phyloP scores from a whole-genome alignment of 1,140 invertebrate species.

The Grapholita molesta region DNA sequence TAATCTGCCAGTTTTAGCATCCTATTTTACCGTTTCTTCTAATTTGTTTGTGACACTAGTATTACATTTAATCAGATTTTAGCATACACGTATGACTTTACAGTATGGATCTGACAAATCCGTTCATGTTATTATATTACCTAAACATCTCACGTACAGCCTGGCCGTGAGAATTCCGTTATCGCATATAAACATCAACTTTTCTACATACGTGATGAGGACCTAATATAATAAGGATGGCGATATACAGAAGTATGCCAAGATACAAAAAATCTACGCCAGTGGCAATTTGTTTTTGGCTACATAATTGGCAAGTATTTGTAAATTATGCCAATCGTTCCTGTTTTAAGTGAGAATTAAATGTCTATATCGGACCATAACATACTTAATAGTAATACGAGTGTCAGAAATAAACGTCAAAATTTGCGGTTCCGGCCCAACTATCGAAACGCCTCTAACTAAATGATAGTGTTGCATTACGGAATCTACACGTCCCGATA shows the following conservation, averaged over 20 bases:
- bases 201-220: neutral
- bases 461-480: too few species aligned
- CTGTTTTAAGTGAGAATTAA: too few species aligned
- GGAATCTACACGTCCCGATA: too few species aligned
- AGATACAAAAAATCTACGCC: neutral
- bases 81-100: neutral
- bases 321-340: neutral
- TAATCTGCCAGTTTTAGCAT: too few species aligned
- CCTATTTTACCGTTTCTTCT: neutral
- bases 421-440: too few species aligned
- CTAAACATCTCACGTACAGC: constrained; percentile 10
- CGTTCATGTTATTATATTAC: constrained; percentile 1
- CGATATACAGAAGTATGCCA: neutral
- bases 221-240: neutral
- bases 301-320: neutral
- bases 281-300: too few species aligned
- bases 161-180: constrained; percentile 12
- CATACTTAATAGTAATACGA: too few species aligned
- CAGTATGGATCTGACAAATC: neutral
- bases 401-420: too few species aligned
- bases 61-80: neutral
- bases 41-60: too few species aligned
- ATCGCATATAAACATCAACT: constrained; percentile 7
- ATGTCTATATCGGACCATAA: too few species aligned
- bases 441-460: too few species aligned